Evolutionary conservation across 92 coral and sea anemone species (phyloP), one percentile per base, ranked within the genome.

Genomic region (Pocillopora grandis): DNA sequence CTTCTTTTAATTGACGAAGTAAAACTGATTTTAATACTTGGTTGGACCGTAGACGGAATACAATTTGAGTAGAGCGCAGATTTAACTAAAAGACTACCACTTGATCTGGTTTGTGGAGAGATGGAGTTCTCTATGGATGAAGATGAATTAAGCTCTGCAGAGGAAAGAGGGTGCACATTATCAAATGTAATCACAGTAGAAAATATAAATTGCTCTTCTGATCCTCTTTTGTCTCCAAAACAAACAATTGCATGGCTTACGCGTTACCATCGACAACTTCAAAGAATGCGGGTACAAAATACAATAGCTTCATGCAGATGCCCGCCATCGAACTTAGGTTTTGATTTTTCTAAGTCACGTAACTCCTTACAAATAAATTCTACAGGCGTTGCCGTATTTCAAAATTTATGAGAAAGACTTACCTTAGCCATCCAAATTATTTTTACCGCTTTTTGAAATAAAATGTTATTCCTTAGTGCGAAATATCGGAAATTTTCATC

Each of bases 171-270:
- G n/a, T 6, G 21, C 9, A 10, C 14, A 10, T 37, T 12, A 17
- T 70, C 75, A 42, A 36, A 37, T 64, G 12, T 58, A 56, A 67
- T 9, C 20, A 8, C 13, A 66, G 12, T 49, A 68, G 10, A 35
- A 31, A 80, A 56, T 80, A 56, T 31, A 76, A 68, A 80, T 68
- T 27, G 31, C 36, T 55, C 52, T 23, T 23, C 17, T 27, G 18
- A 36, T 55, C 65, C 21, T 79, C 17, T 10, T 21, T 78, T 66
- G 75, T 66, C n/a, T 31, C 19, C 55, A 66, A 68, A 69, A 67
- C 76, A 67, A 80, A 80, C 66, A 80, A 67, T 68, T 62, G 8
- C 31, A 79, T 66, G 63, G 12, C 63, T 67, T 13, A 63, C 18
- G 62, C 55, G 52, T 42, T 42, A 42, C 64, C 65, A 35, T 3